phyloP scores from a whole-genome alignment of 2,888 invertebrate genomes.

The Isoperla grammatica region DNA sequence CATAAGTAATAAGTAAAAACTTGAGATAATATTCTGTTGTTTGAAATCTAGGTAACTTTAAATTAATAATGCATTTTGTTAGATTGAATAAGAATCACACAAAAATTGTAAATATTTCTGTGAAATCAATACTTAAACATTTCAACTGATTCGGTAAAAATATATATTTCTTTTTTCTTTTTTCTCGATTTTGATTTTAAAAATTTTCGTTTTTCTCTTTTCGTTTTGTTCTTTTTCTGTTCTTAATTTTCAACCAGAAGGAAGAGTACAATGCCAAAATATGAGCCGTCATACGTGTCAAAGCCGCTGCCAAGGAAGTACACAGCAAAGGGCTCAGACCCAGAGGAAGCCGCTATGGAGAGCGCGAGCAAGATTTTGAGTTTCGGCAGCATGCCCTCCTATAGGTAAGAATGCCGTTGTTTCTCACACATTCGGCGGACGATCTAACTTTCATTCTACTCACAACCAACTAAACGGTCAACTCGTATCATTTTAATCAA shows the following conservation, averaged over 20 bases:
- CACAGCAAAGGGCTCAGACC: conserved; percentile 45
- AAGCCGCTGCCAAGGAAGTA: conserved; percentile 74
- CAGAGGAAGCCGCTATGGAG: conserved; percentile 73
- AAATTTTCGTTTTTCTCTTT: conserved; percentile 23
- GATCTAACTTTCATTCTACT: no score
- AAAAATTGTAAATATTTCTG: not conserved
- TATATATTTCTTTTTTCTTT: conserved; percentile 22
- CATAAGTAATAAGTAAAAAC: no score
- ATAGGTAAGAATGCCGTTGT: conserved; percentile 59
- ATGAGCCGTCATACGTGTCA: conserved; percentile 82
- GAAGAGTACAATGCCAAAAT: conserved; percentile 84
- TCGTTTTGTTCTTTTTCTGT: conserved; percentile 24
- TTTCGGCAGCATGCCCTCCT: conserved; percentile 68
- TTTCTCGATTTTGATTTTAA: not conserved
- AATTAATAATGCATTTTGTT: not conserved
- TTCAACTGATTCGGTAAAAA: conserved; percentile 22
- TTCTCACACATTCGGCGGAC: no score
- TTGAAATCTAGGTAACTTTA: not conserved
- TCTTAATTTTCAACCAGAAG: conserved; percentile 38
- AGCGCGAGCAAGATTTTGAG: conserved; percentile 75
- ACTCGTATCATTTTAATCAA: no score
- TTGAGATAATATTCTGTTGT: not conserved
- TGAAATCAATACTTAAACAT: not conserved
- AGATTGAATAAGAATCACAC: not conserved
- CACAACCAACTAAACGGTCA: no score